phyloP scores from a whole-genome alignment of 2,888 invertebrate genomes.

The Clepsis dumicolana region DNA sequence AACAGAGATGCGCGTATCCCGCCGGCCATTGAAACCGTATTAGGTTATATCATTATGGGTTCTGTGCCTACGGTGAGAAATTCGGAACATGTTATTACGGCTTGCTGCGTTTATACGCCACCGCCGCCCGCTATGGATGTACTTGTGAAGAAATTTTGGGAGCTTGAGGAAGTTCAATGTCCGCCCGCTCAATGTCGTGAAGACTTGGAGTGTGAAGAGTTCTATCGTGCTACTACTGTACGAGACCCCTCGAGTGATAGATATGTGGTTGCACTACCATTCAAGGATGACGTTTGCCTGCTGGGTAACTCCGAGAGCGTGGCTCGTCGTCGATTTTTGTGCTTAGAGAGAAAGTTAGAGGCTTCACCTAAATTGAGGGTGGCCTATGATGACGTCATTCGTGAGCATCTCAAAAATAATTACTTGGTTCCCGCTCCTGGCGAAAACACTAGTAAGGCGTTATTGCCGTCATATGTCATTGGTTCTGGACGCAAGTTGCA shows the following conservation, averaged over 20 bases:
- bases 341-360: neutral
- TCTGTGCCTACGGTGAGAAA: no score
- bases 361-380: no score
- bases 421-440: neutral
- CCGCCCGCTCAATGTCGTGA: neutral
- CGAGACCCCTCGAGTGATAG: neutral
- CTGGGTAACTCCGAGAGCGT: neutral
- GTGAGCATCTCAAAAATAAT: neutral
- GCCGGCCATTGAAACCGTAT: no score
- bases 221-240: neutral
- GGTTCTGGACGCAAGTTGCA: neutral
- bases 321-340: neutral
- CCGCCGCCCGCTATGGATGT: neutral
- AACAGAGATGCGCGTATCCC: no score
- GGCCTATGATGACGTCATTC: neutral
- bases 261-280: neutral
- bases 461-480: no score
- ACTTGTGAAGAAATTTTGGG: neutral
- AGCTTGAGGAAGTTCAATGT: neutral
- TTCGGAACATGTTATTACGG: no score
- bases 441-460: neutral
- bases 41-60: no score
- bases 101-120: neutral
- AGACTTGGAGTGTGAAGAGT: neutral
- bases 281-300: neutral